A percentile compares a stretch with the other conserved stretches of the same genome.
phyloP scores from a whole-genome alignment of 1,140 invertebrate species.

The Drosophila pallidifrons region DNA sequence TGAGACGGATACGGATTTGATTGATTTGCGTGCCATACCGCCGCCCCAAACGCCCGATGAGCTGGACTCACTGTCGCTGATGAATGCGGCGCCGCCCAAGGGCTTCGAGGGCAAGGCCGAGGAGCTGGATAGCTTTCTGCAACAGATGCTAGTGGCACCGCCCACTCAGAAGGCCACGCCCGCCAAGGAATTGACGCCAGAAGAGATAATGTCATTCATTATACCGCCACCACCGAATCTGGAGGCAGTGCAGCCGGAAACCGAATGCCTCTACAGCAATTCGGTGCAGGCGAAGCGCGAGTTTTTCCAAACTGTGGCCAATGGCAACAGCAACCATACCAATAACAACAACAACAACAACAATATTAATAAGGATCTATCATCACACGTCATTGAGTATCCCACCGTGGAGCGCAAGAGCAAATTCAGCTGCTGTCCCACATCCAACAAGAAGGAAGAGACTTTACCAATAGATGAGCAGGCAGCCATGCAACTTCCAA shows the following conservation, averaged over 20 bases:
- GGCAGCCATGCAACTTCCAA: slow-evolving; percentile 55
- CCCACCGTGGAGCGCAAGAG: slow-evolving; percentile 89
- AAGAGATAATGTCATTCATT: slow-evolving; percentile 92
- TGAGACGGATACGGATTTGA: slow-evolving; percentile 94
- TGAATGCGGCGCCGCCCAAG: slow-evolving; percentile 89
- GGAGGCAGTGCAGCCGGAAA: slow-evolving; percentile 63
- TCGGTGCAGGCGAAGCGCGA: slow-evolving; percentile 72
- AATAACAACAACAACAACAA: neutral
- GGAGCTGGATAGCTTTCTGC: slow-evolving; percentile 92
- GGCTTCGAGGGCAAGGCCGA: slow-evolving; percentile 87
- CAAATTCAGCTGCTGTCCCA: slow-evolving; percentile 89
- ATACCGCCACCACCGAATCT: slow-evolving; percentile 91
- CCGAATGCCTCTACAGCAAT: slow-evolving; percentile 78
- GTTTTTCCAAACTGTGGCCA: slow-evolving; percentile 71
- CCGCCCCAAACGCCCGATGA: slow-evolving; percentile 93
- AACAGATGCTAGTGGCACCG: slow-evolving; percentile 92
- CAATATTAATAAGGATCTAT: slow-evolving; percentile 22
- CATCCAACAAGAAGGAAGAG: slow-evolving; percentile 86
- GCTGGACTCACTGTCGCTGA: slow-evolving; percentile 88
- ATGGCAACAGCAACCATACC: slow-evolving; percentile 38
- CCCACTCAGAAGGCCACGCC: slow-evolving; percentile 89
- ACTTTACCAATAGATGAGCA: slow-evolving; percentile 11
- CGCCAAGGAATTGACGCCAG: slow-evolving; percentile 90
- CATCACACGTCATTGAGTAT: slow-evolving; percentile 87
- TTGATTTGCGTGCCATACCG: slow-evolving; percentile 94